These are phyloP conservation scores for Leuciscus waleckii DNA, from an alignment of 2,797 vertebrate genomes.

Conservation along the genomic window DNA sequence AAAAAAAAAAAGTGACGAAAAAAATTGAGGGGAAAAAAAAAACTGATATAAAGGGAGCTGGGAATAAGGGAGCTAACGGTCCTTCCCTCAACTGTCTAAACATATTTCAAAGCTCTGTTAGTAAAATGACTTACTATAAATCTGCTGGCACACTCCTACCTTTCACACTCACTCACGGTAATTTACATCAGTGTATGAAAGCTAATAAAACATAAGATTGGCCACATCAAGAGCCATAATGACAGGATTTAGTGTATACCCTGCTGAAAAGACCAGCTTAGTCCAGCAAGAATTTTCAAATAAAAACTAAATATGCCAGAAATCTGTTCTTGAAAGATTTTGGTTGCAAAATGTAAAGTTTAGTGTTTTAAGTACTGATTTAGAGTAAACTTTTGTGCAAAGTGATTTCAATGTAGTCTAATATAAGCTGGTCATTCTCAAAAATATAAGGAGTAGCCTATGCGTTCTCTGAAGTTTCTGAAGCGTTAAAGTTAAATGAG, in stretches of 20 bases:
- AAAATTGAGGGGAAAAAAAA: constrained; percentile 61
- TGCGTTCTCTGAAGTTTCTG: not conserved
- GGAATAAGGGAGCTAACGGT: constrained; percentile 37
- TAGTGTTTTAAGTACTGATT: not conserved
- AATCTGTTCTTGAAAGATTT: not conserved
- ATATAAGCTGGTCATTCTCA: not conserved
- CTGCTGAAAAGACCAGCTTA: not conserved
- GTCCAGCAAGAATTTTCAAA: not conserved
- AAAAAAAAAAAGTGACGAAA: constrained; percentile 24
- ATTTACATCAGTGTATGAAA: constrained; percentile 22
- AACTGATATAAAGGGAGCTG: constrained; percentile 37
- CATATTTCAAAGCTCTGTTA: constrained; percentile 9
- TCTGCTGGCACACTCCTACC: not conserved
- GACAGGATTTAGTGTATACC: not conserved
- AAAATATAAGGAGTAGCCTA: too few species aligned
- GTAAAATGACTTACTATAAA: constrained; percentile 25
- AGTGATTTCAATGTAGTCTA: not conserved
- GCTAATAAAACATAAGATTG: constrained; percentile 7
- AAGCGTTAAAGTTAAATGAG: not conserved
- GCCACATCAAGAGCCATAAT: not conserved
- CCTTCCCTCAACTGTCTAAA: constrained; percentile 37
- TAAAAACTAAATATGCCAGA: not conserved
- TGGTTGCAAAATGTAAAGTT: not conserved
- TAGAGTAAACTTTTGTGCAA: not conserved
- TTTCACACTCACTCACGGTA: not conserved